Conservation (phyloP, 92 coral and sea anemone genomes). For the Muricea muricata region DNA sequence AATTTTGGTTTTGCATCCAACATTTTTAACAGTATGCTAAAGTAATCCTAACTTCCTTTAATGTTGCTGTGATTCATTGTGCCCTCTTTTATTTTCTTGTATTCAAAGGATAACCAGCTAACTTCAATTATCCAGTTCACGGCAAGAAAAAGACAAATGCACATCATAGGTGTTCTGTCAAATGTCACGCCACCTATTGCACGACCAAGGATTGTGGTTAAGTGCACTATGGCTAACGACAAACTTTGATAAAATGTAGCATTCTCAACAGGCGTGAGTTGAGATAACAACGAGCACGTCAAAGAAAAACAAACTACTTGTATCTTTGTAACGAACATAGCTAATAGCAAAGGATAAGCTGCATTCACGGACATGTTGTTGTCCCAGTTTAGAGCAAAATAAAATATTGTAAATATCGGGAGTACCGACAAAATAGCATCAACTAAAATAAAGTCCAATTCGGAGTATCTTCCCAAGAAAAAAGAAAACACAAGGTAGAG, state of each 20-base stretch:
- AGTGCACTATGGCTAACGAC: not conserved
- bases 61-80: no score
- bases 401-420: not conserved
- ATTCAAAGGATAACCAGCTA: not conserved
- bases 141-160: not conserved
- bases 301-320: not conserved
- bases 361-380: not conserved
- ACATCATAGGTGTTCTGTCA: not conserved
- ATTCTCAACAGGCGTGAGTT: not conserved
- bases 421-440: not conserved
- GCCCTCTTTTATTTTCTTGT: no score
- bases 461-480: not conserved
- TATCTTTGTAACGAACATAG: not conserved
- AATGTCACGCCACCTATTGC: not conserved
- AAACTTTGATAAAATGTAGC: not conserved
- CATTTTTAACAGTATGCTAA: no score
- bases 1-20: no score
- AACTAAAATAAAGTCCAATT: not conserved
- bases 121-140: not conserved
- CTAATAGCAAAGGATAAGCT: not conserved
- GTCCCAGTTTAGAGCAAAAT: not conserved
- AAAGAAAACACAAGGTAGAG: not conserved
- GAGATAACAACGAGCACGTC: not conserved
- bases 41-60: no score
- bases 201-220: not conserved